Conservation (phyloP, 2,888 invertebrate species). For the Brachylomia viminalis region DNA sequence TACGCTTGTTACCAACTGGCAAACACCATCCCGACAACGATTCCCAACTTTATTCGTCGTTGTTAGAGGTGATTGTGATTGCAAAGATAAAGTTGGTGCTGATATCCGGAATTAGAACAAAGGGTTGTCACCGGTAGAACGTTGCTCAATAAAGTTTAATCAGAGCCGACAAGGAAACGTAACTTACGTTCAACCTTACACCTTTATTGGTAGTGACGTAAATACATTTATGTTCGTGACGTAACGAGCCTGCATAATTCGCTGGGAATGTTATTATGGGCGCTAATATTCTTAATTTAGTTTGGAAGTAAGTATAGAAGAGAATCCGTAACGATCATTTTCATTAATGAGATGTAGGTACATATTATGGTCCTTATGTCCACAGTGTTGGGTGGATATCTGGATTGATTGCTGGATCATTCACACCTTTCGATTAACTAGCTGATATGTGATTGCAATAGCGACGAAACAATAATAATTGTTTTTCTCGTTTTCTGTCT, state of each 20-base stretch:
- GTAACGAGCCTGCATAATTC: slow-evolving; percentile 57
- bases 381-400: background rate
- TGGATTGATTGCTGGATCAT: background rate
- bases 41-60: slow-evolving; percentile 47
- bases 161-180: slow-evolving; percentile 78
- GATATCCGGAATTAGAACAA: slow-evolving; percentile 82
- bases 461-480: background rate
- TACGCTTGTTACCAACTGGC: slow-evolving; percentile 66
- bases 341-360: background rate
- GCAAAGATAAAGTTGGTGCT: slow-evolving; percentile 66
- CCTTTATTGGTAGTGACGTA: slow-evolving; percentile 57
- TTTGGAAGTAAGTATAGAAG: background rate
- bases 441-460: too few relatives aligned
- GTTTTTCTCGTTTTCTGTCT: background rate
- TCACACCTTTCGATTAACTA: background rate
- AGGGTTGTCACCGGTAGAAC: slow-evolving; percentile 82
- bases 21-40: slow-evolving; percentile 12
- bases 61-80: slow-evolving; percentile 48
- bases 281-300: slow-evolving; percentile 36
- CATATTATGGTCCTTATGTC: background rate
- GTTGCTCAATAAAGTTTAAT: slow-evolving; percentile 85
- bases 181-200: slow-evolving; percentile 69
- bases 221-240: slow-evolving; percentile 50
- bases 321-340: background rate
- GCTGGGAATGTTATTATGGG: slow-evolving; percentile 40